phyloP scores from a whole-genome alignment of 2,888 invertebrate genomes.

The Amiota mariae region DNA sequence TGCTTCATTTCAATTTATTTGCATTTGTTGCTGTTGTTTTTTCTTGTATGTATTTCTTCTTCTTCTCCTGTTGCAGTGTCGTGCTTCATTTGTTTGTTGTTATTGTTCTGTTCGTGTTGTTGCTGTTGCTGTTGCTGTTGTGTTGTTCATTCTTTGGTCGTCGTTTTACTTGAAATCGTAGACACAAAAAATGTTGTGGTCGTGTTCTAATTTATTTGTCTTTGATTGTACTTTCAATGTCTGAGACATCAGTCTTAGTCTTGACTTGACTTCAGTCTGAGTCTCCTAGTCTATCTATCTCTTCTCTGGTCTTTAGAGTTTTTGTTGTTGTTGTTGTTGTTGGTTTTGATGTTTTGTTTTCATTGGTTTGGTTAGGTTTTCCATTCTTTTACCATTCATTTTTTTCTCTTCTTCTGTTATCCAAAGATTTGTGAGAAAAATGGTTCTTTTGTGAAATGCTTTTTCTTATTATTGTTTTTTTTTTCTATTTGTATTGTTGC shows the following conservation, averaged over 20 bases:
- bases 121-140: neutral
- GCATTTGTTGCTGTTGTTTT: conserved; percentile 50
- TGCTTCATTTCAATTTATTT: conserved; percentile 67
- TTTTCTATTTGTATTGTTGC: neutral
- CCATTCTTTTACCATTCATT: neutral
- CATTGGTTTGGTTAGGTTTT: neutral
- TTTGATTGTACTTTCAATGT: conserved; percentile 56
- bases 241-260: conserved; percentile 12
- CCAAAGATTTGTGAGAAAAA: conserved; percentile 2
- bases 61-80: conserved; percentile 36
- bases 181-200: conserved; percentile 51
- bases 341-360: neutral
- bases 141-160: neutral
- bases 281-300: conserved; percentile 33
- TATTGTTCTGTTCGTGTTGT: conserved; percentile 8
- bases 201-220: conserved; percentile 67
- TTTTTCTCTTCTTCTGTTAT: neutral
- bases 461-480: neutral
- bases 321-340: neutral
- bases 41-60: conserved; percentile 45
- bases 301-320: conserved; percentile 19
- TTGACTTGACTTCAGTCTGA: conserved; percentile 22
- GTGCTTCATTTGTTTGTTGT: conserved; percentile 9
- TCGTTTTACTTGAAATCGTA: neutral
- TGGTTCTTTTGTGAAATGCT: neutral